Conservation (phyloP, 2,888 invertebrate species). For the Cerceris rybyensis region DNA sequence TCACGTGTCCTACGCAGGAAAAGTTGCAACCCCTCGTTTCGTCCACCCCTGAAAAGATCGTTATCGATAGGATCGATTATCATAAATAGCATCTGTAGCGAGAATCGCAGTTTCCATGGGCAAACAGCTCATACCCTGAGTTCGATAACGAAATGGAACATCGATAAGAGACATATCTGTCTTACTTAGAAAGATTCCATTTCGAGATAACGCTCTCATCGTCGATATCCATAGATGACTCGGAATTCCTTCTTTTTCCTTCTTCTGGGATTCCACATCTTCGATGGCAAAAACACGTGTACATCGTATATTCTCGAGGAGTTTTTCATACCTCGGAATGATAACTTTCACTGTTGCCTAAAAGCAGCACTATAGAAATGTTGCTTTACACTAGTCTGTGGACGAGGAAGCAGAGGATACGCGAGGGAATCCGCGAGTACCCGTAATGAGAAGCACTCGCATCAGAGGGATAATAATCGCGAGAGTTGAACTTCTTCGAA, state of each 20-base stretch:
- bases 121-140: constrained; percentile 35
- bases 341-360: background rate
- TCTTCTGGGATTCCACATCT: too few relatives aligned
- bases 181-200: constrained; percentile 52
- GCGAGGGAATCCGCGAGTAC: background rate
- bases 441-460: constrained; percentile 3
- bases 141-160: constrained; percentile 35
- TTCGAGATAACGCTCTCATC: constrained; percentile 44
- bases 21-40: constrained; percentile 24
- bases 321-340: background rate
- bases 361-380: background rate
- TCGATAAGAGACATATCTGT: constrained; percentile 48
- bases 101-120: constrained; percentile 38
- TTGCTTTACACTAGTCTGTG: background rate
- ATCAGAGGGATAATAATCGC: constrained; percentile 9
- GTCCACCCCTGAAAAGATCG: constrained; percentile 29
- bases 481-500: constrained; percentile 1
- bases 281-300: too few relatives aligned
- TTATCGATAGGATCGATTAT: constrained; percentile 52
- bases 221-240: constrained; percentile 7
- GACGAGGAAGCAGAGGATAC: too few relatives aligned
- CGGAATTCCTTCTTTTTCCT: background rate
- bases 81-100: constrained; percentile 52
- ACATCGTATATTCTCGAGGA: too few relatives aligned
- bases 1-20: constrained; percentile 32